Percentiles rank a stretch among this genome's conserved stretches.
Conservation (phyloP, 1,140 invertebrate genomes). For the Aphelinus certus region DNA sequence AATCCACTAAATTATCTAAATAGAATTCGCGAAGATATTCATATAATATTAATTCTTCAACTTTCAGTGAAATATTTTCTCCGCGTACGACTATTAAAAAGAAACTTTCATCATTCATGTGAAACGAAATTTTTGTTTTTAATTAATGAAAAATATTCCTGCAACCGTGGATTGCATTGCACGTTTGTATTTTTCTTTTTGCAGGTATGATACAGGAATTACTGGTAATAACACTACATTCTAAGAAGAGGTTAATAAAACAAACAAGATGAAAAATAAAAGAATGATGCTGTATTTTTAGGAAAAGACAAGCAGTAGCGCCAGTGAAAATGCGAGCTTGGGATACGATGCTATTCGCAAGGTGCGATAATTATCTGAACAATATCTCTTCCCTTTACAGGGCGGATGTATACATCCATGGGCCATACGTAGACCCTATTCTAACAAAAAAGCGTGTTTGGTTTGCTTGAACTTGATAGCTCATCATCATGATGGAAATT, state of each 20-base stretch:
- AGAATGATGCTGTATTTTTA: conserved; percentile 1
- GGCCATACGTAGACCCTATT: no score
- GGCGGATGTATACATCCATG: neutral
- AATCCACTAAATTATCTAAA: no score
- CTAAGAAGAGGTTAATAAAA: neutral
- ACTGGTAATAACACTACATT: conserved; percentile 20
- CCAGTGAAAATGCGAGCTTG: conserved; percentile 29
- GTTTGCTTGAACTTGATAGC: conserved; percentile 12
- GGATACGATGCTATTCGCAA: conserved; percentile 7
- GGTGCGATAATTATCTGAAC: neutral
- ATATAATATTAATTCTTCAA: neutral
- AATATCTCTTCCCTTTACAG: neutral
- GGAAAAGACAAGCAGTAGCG: conserved; percentile 21
- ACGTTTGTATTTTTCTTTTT: conserved; percentile 20
- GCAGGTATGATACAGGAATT: neutral
- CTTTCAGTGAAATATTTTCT: conserved; percentile 9
- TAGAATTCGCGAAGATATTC: no score
- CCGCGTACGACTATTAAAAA: neutral
- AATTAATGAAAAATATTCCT: neutral
- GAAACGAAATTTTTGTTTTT: neutral
- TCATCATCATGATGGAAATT: neutral
- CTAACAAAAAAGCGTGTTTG: conserved; percentile 11
- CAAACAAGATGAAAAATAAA: conserved; percentile 7
- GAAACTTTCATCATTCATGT: neutral
- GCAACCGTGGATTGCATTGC: conserved; percentile 9